A percentile compares a stretch with the other conserved stretches of the same genome.
phyloP scores from a whole-genome alignment of 2,797 vertebrate species.

The Streptopelia turtur region DNA sequence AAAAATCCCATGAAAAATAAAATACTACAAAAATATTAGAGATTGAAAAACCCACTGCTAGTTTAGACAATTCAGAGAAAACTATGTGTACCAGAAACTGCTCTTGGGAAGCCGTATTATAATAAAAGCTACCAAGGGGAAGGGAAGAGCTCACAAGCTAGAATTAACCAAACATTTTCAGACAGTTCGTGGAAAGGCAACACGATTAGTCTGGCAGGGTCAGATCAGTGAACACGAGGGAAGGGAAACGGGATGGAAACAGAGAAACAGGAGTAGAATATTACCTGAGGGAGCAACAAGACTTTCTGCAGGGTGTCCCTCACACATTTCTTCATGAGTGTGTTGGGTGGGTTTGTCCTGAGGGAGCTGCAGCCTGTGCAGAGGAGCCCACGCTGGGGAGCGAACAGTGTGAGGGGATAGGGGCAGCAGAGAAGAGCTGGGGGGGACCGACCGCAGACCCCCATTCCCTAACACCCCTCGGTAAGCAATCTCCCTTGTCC shows the following conservation, averaged over 20 bases:
- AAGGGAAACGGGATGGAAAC: background rate
- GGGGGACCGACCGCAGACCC: rapidly evolving
- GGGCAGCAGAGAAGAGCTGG: rapidly evolving
- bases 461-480: rapidly evolving
- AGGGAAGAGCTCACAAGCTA: background rate
- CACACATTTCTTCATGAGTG: rapidly evolving
- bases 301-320: background rate
- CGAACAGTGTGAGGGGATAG: background rate
- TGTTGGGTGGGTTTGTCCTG: no score
- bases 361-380: rapidly evolving
- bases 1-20: background rate
- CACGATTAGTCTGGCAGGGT: background rate
- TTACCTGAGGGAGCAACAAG: rapidly evolving
- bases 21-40: background rate
- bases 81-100: background rate
- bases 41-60: background rate
- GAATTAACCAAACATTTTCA: background rate
- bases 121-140: background rate
- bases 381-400: rapidly evolving
- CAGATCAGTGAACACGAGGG: background rate
- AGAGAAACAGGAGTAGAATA: background rate
- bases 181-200: background rate
- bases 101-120: background rate
- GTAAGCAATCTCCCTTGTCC: background rate
- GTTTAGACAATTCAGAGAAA: background rate